These are phyloP conservation scores for Hylaeus anthracinus DNA, from an alignment of 1,140 invertebrate species.

Conservation along the genomic window DNA sequence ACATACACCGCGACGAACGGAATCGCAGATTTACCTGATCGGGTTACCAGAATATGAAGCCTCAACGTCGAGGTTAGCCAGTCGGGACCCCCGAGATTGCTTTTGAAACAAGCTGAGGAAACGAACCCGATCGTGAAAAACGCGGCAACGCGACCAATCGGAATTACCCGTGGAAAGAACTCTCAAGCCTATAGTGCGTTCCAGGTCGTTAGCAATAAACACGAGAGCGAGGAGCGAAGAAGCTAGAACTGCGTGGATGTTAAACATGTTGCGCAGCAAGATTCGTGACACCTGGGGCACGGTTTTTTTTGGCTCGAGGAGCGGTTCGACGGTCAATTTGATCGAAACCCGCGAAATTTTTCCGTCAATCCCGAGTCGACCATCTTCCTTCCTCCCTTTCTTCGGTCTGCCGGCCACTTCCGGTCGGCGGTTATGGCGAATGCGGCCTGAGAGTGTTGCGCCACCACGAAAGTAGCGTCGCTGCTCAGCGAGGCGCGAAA, in stretches of 20 bases:
- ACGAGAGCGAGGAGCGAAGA: not conserved
- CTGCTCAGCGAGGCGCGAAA: constrained; percentile 65
- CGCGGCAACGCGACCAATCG: not conserved
- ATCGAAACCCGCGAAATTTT: constrained; percentile 36
- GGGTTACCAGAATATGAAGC: not conserved
- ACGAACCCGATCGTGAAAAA: not conserved
- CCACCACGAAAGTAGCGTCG: constrained; percentile 53
- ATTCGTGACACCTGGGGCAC: constrained; percentile 51
- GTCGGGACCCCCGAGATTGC: not conserved
- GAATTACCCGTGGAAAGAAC: constrained; percentile 9
- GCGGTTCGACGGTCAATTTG: constrained; percentile 40
- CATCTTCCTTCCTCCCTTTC: constrained; percentile 7
- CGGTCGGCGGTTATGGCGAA: constrained; percentile 50
- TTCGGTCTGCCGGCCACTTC: constrained; percentile 57
- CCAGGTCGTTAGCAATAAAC: not conserved
- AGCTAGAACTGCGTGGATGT: not conserved
- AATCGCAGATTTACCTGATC: not conserved
- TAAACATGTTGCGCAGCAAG: constrained; percentile 11
- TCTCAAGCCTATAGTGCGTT: not conserved
- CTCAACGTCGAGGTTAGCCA: not conserved
- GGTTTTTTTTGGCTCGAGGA: not conserved
- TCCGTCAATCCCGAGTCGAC: not conserved
- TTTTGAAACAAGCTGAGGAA: not conserved
- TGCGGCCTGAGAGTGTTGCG: constrained; percentile 27
- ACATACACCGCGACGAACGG: too few species aligned